A percentile compares a stretch with the other conserved stretches of the same genome.
Conservation (phyloP, 2,888 invertebrate species). For the Ametastegia equiseti region DNA sequence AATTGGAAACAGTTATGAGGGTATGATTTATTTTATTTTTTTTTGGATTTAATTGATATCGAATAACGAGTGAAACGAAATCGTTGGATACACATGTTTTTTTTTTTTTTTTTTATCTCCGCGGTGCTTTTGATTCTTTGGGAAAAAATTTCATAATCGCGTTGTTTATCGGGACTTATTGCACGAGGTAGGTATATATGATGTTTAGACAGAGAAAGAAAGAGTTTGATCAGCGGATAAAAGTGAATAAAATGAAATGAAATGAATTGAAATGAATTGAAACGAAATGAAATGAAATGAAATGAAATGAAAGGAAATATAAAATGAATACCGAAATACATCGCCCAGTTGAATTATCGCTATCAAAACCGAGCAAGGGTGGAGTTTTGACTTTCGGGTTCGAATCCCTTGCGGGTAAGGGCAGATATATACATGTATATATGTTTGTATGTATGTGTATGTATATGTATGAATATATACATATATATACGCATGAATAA, state of each 20-base stretch:
- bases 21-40: not conserved
- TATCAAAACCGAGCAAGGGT: not conserved
- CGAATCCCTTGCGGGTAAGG: not conserved
- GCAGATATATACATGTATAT: not conserved
- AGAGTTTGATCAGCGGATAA: not conserved
- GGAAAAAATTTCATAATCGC: not conserved
- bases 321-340: not conserved
- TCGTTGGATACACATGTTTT: not conserved
- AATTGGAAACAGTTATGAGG: not conserved
- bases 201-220: too few relatives aligned
- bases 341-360: not conserved
- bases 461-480: not conserved
- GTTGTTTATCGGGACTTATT: not conserved
- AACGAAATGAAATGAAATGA: not conserved
- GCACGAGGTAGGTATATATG: too few relatives aligned
- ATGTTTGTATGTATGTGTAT: not conserved
- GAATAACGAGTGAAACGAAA: slow-evolving; percentile 17
- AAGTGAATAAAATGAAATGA: not conserved
- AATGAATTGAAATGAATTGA: not conserved
- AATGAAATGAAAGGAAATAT: not conserved
- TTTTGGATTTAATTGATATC: slow-evolving; percentile 14
- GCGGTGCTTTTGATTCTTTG: too few relatives aligned
- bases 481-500: not conserved
- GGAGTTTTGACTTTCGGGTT: slow-evolving; percentile 8
- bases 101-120: too few relatives aligned